These are phyloP conservation scores for Aleiodes alternator DNA, from an alignment of 2,888 invertebrate species.

Conservation along the genomic window DNA sequence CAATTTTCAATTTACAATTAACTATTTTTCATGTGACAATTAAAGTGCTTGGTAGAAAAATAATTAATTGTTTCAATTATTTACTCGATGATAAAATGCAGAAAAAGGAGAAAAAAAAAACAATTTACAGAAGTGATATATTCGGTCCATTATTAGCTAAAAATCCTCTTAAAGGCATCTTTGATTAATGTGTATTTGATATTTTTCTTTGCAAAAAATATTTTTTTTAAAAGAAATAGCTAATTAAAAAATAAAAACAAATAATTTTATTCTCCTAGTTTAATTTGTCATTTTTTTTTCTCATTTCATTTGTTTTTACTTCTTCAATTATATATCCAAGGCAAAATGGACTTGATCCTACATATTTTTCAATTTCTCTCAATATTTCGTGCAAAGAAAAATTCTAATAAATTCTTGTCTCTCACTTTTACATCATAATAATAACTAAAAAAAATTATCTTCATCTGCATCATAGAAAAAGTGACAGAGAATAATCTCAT, in stretches of 20 bases:
- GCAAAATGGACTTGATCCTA: too few relatives aligned
- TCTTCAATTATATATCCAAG: too few relatives aligned
- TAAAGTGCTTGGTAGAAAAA: not conserved
- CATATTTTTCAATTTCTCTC: too few relatives aligned
- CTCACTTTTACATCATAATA: constrained; percentile 7
- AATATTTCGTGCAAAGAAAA: constrained; percentile 27
- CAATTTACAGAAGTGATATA: not conserved
- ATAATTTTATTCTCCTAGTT: too few relatives aligned
- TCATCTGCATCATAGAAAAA: constrained; percentile 19
- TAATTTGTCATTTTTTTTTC: too few relatives aligned
- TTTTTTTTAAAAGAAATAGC: not conserved
- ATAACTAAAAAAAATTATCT: constrained; percentile 3
- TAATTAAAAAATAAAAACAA: not conserved
- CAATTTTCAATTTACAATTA: not conserved
- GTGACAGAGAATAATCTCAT: not conserved
- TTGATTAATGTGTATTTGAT: constrained; percentile 22
- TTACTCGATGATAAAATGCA: constrained; percentile 22
- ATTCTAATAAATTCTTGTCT: constrained; percentile 17
- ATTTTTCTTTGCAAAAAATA: constrained; percentile 29
- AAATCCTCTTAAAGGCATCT: constrained; percentile 30
- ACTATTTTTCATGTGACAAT: not conserved
- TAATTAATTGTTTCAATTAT: constrained; percentile 3
- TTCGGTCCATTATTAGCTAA: constrained; percentile 6
- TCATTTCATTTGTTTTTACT: too few relatives aligned
- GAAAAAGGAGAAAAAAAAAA: not conserved